phyloP scores from a whole-genome alignment of 2,888 invertebrate species.

The Busseola fusca region DNA sequence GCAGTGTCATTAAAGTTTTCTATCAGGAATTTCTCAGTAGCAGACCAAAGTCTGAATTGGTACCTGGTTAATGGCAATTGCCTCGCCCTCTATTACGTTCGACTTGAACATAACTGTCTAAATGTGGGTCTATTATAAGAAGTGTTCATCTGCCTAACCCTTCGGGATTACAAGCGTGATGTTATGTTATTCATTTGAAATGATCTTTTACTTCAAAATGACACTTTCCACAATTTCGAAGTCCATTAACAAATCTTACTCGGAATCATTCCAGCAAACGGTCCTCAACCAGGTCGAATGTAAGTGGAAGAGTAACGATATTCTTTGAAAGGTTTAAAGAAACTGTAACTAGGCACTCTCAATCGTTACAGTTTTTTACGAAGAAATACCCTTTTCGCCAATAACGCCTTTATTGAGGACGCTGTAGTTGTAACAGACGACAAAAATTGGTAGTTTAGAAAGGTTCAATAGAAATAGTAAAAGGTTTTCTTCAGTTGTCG shows the following conservation, averaged over 20 bases:
- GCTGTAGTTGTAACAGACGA: slow-evolving; percentile 31
- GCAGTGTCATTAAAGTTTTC: no score
- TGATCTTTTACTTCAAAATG: background rate
- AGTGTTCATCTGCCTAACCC: no score
- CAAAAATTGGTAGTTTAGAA: slow-evolving; percentile 27
- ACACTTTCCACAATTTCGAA: background rate
- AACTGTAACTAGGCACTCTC: slow-evolving; percentile 35
- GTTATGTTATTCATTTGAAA: background rate
- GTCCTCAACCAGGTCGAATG: slow-evolving; percentile 21
- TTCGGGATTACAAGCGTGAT: no score
- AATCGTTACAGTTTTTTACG: slow-evolving; percentile 46
- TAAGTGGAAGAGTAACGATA: slow-evolving; percentile 38
- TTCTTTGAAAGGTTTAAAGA: slow-evolving; percentile 35
- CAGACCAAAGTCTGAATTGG: no score
- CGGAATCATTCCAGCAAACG: slow-evolving; percentile 18
- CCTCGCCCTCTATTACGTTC: no score
- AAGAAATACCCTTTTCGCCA: slow-evolving; percentile 45
- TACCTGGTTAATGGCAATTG: no score
- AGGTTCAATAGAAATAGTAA: slow-evolving; percentile 15
- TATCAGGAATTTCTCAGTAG: no score
- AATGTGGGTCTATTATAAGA: no score
- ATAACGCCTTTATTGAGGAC: slow-evolving; percentile 41
- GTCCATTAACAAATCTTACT: slow-evolving; percentile 10
- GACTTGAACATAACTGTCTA: no score
- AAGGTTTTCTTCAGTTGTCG: slow-evolving; percentile 12